Percentiles rank a stretch among this genome's conserved stretches.
These are phyloP conservation scores for Tuta absoluta DNA, from an alignment of 2,888 invertebrate species.

Conservation along the genomic window DNA sequence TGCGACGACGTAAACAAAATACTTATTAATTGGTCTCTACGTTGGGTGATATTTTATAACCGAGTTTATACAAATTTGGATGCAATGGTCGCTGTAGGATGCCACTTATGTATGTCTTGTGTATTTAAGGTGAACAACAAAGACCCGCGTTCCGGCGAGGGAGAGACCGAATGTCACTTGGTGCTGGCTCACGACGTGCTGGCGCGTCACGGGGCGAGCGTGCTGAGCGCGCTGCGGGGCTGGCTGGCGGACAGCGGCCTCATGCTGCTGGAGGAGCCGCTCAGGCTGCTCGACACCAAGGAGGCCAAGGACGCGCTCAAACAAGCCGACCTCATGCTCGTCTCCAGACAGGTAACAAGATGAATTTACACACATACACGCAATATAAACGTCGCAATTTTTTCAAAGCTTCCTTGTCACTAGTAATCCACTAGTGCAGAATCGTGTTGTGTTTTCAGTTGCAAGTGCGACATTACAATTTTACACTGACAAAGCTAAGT, in stretches of 20 bases:
- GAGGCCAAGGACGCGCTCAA: constrained; percentile 59
- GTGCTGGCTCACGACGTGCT: constrained; percentile 85
- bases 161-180: constrained; percentile 86
- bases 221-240: constrained; percentile 81
- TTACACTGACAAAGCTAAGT: no score
- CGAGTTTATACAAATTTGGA: no score
- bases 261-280: constrained; percentile 86
- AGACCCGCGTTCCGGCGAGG: constrained; percentile 79
- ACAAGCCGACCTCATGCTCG: constrained; percentile 57
- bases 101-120: background rate
- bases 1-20: no score
- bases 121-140: constrained; percentile 62
- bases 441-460: no score
- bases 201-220: constrained; percentile 74
- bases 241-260: constrained; percentile 86
- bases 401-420: no score
- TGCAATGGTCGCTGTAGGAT: background rate
- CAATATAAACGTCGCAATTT: background rate
- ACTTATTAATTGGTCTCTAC: no score
- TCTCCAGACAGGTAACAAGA: constrained; percentile 35
- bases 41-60: no score
- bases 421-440: no score
- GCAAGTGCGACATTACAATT: no score
- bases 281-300: constrained; percentile 64
- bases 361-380: background rate